Evolutionary conservation across 2,888 invertebrate species (phyloP).

Genomic region (Drosophila antonietae): DNA sequence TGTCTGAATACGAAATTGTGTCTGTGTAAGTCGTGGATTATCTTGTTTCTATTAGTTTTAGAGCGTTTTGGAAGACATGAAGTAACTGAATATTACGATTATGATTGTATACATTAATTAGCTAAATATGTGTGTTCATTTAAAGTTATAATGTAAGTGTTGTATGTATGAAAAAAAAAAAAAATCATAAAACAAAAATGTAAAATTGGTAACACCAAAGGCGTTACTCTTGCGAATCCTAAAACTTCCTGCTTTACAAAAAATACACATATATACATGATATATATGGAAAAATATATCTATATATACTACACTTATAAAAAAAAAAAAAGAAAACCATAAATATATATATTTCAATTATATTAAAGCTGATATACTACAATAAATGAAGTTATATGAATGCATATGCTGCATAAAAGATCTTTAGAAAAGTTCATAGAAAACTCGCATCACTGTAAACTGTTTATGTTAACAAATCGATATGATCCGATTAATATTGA

Average conservation of each 20-base stretch:
- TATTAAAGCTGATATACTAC: conserved; percentile 67
- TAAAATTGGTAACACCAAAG: conserved; percentile 70
- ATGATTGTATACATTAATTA: conserved; percentile 72
- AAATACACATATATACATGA: conserved; percentile 41
- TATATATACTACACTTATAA: conserved; percentile 57
- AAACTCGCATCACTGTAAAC: neutral
- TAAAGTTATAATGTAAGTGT: conserved; percentile 69
- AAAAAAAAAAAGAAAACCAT: conserved; percentile 50
- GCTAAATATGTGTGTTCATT: conserved; percentile 79
- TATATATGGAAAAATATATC: conserved; percentile 18
- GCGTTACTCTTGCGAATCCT: conserved; percentile 74
- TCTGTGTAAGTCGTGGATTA: conserved; percentile 34
- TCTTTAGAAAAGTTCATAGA: neutral
- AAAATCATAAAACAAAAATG: conserved; percentile 37
- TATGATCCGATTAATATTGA: neutral
- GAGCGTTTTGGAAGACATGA: conserved; percentile 67
- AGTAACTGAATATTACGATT: conserved; percentile 74
- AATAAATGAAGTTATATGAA: conserved; percentile 73
- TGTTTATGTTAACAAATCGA: neutral
- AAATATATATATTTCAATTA: conserved; percentile 52
- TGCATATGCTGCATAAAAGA: conserved; percentile 6
- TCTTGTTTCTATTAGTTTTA: conserved; percentile 61
- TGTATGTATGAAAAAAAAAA: conserved; percentile 64
- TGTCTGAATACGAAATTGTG: conserved; percentile 30
- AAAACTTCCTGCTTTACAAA: conserved; percentile 80